A percentile compares a stretch with the other conserved stretches of the same genome.
Evolutionary conservation across 2,113 vertebrate genomes (phyloP).

Genomic region (Notechis scutatus): DNA sequence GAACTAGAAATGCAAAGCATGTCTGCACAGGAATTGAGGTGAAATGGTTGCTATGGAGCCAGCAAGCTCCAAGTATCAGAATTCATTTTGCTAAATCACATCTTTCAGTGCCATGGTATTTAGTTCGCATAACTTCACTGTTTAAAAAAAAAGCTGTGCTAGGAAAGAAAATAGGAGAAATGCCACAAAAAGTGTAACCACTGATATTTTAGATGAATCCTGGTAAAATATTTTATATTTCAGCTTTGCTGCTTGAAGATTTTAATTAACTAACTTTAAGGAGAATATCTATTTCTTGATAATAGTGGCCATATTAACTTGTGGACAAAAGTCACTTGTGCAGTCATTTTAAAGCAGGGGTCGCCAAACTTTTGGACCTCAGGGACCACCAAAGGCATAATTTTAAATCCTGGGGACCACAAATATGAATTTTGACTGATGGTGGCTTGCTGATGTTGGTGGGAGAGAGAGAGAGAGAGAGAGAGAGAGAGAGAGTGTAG

Average conservation of each 20-base stretch:
- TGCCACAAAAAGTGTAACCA: neutral
- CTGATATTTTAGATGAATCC: neutral
- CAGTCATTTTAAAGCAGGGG: neutral
- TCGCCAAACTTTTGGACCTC: too few species aligned
- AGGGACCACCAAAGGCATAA: too few species aligned
- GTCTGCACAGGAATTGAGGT: slow-evolving; percentile 65
- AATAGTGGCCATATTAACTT: neutral
- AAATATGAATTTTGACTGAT: too few species aligned
- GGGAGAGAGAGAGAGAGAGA: too few species aligned
- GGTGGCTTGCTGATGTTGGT: too few species aligned
- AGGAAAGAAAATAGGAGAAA: neutral
- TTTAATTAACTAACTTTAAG: neutral
- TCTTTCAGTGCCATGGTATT: slow-evolving; percentile 34
- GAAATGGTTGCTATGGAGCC: slow-evolving; percentile 78
- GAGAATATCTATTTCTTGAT: neutral
- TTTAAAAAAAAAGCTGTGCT: neutral
- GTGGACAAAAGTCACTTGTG: neutral
- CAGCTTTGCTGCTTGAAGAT: neutral
- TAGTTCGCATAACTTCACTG: slow-evolving; percentile 29
- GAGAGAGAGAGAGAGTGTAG: too few species aligned
- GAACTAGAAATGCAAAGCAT: slow-evolving; percentile 72
- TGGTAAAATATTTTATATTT: neutral
- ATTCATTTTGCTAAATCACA: slow-evolving; percentile 60
- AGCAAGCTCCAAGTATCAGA: slow-evolving; percentile 67
- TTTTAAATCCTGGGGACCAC: too few species aligned